Evolutionary conservation across 1,140 invertebrate species (phyloP).

Genomic region (Eueides isabella): DNA sequence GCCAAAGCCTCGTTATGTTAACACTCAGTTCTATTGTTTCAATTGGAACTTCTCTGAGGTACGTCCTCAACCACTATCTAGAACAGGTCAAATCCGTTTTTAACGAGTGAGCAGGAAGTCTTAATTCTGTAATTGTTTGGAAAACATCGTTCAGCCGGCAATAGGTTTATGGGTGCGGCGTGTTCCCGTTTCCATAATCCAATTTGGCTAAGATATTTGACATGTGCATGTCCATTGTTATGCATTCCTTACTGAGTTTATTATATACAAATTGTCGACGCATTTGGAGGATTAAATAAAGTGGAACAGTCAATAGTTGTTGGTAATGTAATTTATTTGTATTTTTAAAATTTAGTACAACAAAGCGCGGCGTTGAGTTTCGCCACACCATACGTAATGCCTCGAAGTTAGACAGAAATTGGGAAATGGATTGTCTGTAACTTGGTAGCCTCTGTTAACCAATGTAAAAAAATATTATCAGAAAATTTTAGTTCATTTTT

Average conservation of each 20-base stretch:
- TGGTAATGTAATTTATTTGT: too few species aligned
- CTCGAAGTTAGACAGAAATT: too few species aligned
- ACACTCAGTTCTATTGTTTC: constrained; percentile 7
- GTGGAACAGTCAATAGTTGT: background rate
- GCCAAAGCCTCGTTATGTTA: background rate
- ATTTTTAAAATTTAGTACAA: too few species aligned
- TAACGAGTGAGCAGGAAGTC: constrained; percentile 52
- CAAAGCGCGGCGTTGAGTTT: too few species aligned
- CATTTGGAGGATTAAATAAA: background rate
- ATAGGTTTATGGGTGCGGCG: constrained; percentile 33
- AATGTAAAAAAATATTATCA: too few species aligned
- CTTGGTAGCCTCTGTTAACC: too few species aligned
- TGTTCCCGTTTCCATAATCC: constrained; percentile 18
- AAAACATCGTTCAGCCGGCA: constrained; percentile 49
- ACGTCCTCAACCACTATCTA: constrained; percentile 25
- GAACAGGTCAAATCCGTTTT: constrained; percentile 45
- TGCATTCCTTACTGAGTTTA: background rate
- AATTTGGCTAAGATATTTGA: background rate
- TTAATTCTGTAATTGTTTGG: constrained; percentile 70
- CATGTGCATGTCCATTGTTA: background rate
- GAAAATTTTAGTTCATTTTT: background rate
- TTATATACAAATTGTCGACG: background rate
- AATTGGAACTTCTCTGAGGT: constrained; percentile 16
- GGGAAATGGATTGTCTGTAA: too few species aligned
- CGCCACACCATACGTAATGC: too few species aligned